Base-by-base conservation (phyloP, 1,140 invertebrate species). In the Hyles euphorbiae region DNA sequence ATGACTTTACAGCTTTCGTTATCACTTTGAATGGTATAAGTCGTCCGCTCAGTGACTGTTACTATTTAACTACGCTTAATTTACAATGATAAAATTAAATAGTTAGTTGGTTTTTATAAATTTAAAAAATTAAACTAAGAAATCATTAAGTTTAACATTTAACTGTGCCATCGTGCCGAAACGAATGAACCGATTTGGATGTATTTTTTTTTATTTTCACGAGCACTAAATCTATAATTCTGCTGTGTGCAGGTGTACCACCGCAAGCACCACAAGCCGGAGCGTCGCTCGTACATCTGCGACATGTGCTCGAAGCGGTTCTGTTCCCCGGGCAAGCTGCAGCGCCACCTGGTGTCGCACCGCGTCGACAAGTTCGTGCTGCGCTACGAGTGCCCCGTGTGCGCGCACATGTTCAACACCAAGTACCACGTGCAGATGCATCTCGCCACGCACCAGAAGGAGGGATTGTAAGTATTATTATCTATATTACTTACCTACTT, bases 381-480 rank as follows among this genome's bases (percentile, higher is more conserved):
- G 34, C 62, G 81, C 0, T 87, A 83, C 74, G 84, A 85, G 72
- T 87, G 83, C 12, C 84, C 84, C 1, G 84, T 85, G 5, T 85
- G 84, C 48, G 82, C 84, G 36, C 81, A 87, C 66, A 78, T 87
- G 78, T 85, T 87, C 69, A 67, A 83, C 71, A 87, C 82, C 2
- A 75, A 74, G 44, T 85, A 83, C 52, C 84, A 83, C 53, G 67
- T 83, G 34, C 72, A 77, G 48, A 81, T 84, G 81, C 83, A 84
- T 46, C 65, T 87, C 5, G 54, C 65, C 1, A 83, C 81, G 6
- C 83, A 87, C 53, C 80, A 82, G 67, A 72, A 74, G 67, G 81
- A 87, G 61, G 83, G 81, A 3, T 56, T 84, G 79, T 83, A 53
- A 78, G 80, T 81, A 63, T 48, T 12, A 33, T 45, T 33, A 47